Conservation (phyloP, 2,797 vertebrate species). For the Aotus griseimembra region DNA sequence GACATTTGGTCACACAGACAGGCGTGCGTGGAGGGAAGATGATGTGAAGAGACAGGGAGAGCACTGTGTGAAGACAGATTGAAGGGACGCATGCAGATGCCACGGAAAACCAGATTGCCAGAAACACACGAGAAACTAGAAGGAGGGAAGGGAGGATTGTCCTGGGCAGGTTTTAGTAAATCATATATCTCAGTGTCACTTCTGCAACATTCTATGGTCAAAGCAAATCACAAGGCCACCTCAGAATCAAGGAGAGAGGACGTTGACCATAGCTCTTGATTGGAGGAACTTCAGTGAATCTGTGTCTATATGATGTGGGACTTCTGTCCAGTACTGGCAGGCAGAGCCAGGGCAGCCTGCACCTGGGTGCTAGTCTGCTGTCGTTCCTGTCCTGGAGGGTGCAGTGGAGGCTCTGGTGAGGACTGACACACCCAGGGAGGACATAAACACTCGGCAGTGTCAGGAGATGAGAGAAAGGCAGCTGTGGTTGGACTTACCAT, state of each 20-base stretch:
- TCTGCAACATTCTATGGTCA: background rate
- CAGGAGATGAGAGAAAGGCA: background rate
- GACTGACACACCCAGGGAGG: background rate
- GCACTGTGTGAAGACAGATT: background rate
- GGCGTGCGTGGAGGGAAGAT: fast-evolving
- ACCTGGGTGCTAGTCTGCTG: no score
- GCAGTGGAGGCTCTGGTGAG: background rate
- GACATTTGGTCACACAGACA: background rate
- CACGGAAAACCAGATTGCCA: background rate
- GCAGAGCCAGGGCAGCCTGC: no score
- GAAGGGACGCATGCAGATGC: background rate
- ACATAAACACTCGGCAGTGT: background rate
- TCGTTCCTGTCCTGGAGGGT: background rate
- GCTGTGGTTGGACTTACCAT: no score
- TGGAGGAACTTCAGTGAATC: background rate
- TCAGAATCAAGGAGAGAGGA: background rate
- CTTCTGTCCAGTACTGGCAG: background rate
- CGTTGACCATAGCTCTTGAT: background rate
- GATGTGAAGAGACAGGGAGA: background rate
- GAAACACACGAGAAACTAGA: background rate
- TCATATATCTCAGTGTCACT: background rate
- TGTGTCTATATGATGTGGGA: no score
- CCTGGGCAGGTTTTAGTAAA: background rate
- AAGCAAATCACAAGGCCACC: background rate
- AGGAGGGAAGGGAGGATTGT: background rate